A percentile compares a stretch with the other conserved stretches of the same genome.
Evolutionary conservation across 2,113 vertebrate genomes (phyloP).

Genomic region (Gambusia affinis): DNA sequence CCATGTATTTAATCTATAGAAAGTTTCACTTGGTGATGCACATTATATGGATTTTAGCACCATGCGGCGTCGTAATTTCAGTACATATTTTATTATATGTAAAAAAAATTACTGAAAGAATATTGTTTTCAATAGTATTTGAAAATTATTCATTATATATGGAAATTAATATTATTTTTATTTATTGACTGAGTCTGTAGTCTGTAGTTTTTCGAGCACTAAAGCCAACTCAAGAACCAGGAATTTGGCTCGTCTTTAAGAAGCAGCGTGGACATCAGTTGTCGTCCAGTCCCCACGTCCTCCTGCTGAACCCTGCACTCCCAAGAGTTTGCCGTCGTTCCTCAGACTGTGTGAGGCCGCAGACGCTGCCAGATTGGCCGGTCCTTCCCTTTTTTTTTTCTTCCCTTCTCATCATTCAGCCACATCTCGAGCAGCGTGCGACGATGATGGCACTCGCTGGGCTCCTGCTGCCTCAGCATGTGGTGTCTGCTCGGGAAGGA

Average conservation of each 20-base stretch:
- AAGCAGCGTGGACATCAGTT: constrained; percentile 75
- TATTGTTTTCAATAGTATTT: no score
- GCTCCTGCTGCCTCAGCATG: constrained; percentile 72
- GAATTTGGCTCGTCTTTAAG: constrained; percentile 72
- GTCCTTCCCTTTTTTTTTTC: constrained; percentile 43
- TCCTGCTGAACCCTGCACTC: constrained; percentile 54
- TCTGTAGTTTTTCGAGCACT: constrained; percentile 18
- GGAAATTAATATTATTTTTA: no score
- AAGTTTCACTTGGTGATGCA: no score
- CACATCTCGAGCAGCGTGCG: constrained; percentile 67
- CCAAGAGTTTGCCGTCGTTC: constrained; percentile 71
- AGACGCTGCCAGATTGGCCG: constrained; percentile 61
- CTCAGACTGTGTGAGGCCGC: constrained; percentile 66
- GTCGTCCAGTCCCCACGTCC: constrained; percentile 43
- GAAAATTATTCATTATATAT: no score
- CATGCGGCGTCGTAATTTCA: no score
- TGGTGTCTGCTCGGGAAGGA: constrained; percentile 73
- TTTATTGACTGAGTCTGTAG: background rate
- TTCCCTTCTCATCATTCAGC: constrained; percentile 51
- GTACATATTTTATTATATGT: no score
- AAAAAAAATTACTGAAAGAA: no score
- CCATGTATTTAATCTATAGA: no score
- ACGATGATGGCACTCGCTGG: constrained; percentile 79
- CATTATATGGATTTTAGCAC: no score
- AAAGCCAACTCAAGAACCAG: constrained; percentile 54